Conservation (phyloP, 2,888 invertebrate genomes). For the Aradus depressus region DNA sequence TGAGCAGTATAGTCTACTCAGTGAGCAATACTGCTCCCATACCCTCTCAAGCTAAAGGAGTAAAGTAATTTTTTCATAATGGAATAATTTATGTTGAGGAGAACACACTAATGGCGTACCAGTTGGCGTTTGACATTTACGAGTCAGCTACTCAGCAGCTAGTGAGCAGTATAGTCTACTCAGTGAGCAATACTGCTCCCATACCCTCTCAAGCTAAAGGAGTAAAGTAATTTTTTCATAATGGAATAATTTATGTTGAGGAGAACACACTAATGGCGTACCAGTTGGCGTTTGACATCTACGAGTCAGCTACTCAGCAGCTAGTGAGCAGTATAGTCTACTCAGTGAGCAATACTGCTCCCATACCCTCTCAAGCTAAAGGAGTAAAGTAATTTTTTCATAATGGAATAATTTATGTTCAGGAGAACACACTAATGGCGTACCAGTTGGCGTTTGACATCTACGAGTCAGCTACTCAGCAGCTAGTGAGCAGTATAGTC, state of each 20-base stretch:
- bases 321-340: slow-evolving; percentile 79
- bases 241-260: slow-evolving; percentile 42
- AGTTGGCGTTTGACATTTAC: slow-evolving; percentile 97
- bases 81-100: slow-evolving; percentile 50
- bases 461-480: slow-evolving; percentile 97
- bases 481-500: slow-evolving; percentile 79
- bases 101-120: slow-evolving; percentile 89
- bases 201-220: slow-evolving; percentile 29
- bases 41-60: slow-evolving; percentile 13
- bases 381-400: no score
- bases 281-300: slow-evolving; percentile 97
- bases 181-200: slow-evolving; percentile 62
- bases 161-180: slow-evolving; percentile 72
- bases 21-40: slow-evolving; percentile 60
- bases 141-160: slow-evolving; percentile 99
- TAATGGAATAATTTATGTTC: no score
- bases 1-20: slow-evolving; percentile 74
- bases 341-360: slow-evolving; percentile 63
- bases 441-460: slow-evolving; percentile 99
- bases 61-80: no score
- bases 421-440: slow-evolving; percentile 82
- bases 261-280: slow-evolving; percentile 90
- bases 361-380: slow-evolving; percentile 34
- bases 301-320: slow-evolving; percentile 97
- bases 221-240: no score